phyloP scores from a whole-genome alignment of 92 coral and sea anemone genomes.

The Pocillopora grandis region DNA sequence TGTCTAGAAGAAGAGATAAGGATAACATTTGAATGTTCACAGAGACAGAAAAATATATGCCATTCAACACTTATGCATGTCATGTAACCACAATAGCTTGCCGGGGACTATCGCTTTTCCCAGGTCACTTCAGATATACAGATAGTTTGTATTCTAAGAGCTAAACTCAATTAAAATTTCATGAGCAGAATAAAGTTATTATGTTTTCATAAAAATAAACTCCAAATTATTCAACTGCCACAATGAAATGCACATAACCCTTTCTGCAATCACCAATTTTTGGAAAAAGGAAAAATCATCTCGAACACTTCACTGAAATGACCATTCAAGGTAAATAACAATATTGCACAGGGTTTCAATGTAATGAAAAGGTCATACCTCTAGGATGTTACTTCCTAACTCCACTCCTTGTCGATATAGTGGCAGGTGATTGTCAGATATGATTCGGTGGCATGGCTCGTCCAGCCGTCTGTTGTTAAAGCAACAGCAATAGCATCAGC shows the following conservation, averaged over 20 bases:
- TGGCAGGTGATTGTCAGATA: slow-evolving; percentile 35
- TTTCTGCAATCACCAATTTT: too few species aligned
- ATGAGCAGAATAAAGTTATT: too few species aligned
- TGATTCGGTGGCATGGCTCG: slow-evolving; percentile 53
- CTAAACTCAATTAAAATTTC: too few species aligned
- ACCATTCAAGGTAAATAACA: too few species aligned
- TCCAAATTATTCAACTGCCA: too few species aligned
- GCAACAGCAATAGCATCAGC: slow-evolving; percentile 47
- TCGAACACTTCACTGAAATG: background rate
- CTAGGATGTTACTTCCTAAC: slow-evolving; percentile 38
- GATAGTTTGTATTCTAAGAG: too few species aligned
- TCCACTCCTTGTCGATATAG: slow-evolving; percentile 38
- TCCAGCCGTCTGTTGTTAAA: slow-evolving; percentile 67
- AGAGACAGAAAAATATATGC: background rate
- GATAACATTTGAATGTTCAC: background rate
- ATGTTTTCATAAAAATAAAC: too few species aligned
- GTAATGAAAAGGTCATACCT: slow-evolving; percentile 36
- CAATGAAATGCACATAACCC: too few species aligned
- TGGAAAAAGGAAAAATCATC: background rate
- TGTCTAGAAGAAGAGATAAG: slow-evolving; percentile 29
- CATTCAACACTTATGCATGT: background rate
- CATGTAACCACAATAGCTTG: background rate
- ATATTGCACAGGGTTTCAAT: background rate
- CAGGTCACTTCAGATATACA: too few species aligned
- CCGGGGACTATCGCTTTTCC: too few species aligned